Evolutionary conservation across 2,113 vertebrate genomes (phyloP).

Genomic region (Megaceryle maxima): DNA sequence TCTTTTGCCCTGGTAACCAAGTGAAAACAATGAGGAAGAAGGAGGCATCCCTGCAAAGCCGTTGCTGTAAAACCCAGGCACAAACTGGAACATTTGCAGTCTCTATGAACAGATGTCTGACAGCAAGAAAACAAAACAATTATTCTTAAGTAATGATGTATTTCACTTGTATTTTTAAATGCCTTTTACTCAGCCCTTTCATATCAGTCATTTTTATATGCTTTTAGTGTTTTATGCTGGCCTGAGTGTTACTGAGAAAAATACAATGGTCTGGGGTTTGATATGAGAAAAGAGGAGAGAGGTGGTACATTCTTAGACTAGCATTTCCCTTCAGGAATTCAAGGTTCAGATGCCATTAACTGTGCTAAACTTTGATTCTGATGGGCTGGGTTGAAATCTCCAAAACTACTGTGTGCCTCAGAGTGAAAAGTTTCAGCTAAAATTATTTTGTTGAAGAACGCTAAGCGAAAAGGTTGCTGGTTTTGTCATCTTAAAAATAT

Average conservation of each 20-base stretch:
- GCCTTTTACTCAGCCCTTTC: not conserved
- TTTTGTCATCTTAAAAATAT: not conserved
- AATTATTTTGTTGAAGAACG: not conserved
- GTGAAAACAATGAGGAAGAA: slow-evolving; percentile 32
- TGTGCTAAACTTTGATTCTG: not conserved
- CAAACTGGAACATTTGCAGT: not conserved
- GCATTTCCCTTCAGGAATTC: not conserved
- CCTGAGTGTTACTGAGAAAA: not conserved
- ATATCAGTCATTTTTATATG: not conserved
- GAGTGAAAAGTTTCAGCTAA: not conserved
- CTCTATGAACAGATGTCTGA: slow-evolving; percentile 8
- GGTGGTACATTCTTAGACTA: not conserved
- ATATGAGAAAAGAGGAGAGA: not conserved
- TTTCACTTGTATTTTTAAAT: not conserved
- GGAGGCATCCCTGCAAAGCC: not conserved
- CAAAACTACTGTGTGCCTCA: not conserved
- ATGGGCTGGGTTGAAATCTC: not conserved
- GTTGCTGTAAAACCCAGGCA: not conserved
- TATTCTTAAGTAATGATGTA: not conserved
- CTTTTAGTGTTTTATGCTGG: not conserved
- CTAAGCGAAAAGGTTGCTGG: not conserved
- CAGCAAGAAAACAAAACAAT: not conserved
- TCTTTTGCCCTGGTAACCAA: slow-evolving; percentile 41
- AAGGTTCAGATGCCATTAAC: not conserved
- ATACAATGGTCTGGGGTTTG: not conserved